Evolutionary conservation across 2,888 invertebrate genomes (phyloP), one percentile per base, ranked within the genome.

Genomic region (Coecobrya sp.): DNA sequence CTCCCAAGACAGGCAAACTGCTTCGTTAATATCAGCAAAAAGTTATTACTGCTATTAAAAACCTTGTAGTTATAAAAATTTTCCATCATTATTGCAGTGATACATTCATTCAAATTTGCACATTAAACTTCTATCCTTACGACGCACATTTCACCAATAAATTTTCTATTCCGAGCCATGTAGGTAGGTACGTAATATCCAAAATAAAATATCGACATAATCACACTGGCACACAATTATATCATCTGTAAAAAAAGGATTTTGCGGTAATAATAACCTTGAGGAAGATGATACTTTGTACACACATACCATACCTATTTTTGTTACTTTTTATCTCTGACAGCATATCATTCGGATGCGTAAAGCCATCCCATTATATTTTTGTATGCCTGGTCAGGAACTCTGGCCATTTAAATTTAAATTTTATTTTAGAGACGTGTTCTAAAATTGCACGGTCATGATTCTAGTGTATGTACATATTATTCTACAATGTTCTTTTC

Each of bases 111-210:
- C 11, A 13, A 22, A 62, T 19, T 19, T 62, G 11, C 3, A 25
- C 13, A 42, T 19, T 16, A 52, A 16, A 55, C 0, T n/a, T n/a
- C n/a, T 0, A 16, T 55, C n/a, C 49, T 49, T 19, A 59, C 55
- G 19, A 82, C 82, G 82, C 82, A 62, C 79, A 79, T 52, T 79
- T 79, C 49, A 79, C 36, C 79, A 36, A 36, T 36, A 8, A 59
- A 2, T 59, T 59, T 59, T 59, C 3, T 49, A n/a, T 55, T 55
- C 49, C 11, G 1, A 3, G 49, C 49, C 49, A 8, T n/a, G 55
- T n/a, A 65, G 2, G 4, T 59, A 19, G 59, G 5, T 7, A 59
- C 19, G 19, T 59, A 19, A 3, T 59, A 59, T 19, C 5, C 59
- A 22, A 59, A 59, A 59, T 19, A 59, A 45, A 13, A 70, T 70